Base-by-base conservation (phyloP, 1,140 invertebrate species). In the Atta colombica region DNA sequence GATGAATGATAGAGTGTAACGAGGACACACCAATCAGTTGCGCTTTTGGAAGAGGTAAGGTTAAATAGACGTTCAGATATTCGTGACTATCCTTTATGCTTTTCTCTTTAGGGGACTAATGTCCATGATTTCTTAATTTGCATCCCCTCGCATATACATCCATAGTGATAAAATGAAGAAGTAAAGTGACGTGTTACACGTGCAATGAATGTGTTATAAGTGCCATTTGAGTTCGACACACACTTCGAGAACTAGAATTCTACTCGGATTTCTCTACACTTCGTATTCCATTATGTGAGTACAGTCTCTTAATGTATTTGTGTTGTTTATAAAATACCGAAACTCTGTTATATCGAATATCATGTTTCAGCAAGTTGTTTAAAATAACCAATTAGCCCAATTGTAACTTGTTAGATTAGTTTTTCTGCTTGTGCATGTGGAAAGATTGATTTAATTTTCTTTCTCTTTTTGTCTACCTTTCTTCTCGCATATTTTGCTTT, bases 1-100 rank as follows among this genome's bases (percentile, higher is more conserved):
- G 63, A 51, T 35, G 85, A 71, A 25, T 25, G 53, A 45, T 60
- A 51, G 45, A 65, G 60, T 66, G 72, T 60, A 85, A 81, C 78
- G 78, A 81, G 68, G 78, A 81, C 78, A 65, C 39, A 28, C 51
- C 66, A 35, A 81, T 81, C 77, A 71, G 77, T 81, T 31, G 77
- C 49, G 77, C 31, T 81, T 81, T 81, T 66, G 78, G 66, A 65
- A 71, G 66, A 81, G 66, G 78, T 53, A 66, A 81, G 78, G 66
- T 39, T 72, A 71, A 71, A 28, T 21, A n/a, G 16, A 58, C 18
- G 31, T 45, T 58, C 49, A 21, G 16, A 51, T 28, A 72, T 72
- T 45, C 78, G 49, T 21, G 21, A 81, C 78, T 81, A 25, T 49
- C 28, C 21, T 69, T 49, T 18, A 10, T 51, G 25, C 28, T 35